Base-by-base conservation (phyloP, 2,113 vertebrate genomes). In the Tetrao urogallus region DNA sequence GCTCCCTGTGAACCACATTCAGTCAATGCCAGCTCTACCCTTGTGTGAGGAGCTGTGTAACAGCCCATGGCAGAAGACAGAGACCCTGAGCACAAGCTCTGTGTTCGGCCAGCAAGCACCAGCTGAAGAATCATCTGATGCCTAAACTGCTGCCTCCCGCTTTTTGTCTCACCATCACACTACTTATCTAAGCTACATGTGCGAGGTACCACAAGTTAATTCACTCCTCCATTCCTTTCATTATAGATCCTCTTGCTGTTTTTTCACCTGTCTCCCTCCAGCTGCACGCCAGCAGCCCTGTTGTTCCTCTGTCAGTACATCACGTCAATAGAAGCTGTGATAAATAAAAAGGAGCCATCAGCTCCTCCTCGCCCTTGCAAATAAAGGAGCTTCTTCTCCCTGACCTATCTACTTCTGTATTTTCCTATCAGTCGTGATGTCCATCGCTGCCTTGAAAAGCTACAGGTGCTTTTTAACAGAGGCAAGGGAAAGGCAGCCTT, bases 81-180 rank as follows among this genome's bases (percentile, higher is more conserved):
- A 79, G 63, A 20, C 58, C 52, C 21, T 5, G 10, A 69, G 64
- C 64, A 61, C 72, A 74, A 52, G 64, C 77, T 72, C 57, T 38
- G 7, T 13, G 54, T 88, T 90, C 82, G 78, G 67, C 75, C 71
- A 65, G 66, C 38, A 30, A 64, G 72, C 48, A 79, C n/a, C n/a
- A 89, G 40, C 47, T 65, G 76, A 74, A 78, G 24, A 91, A 54
- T 57, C 61, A 84, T 73, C 48, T 73, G 56, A 80, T 63, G 79
- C 57, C 72, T 70, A 18, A 76, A 80, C 56, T 48, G 8, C 42
- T 79, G 67, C 92, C 86, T 93, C 92, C 84, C 50, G 70, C 67
- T 89, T 92, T 79, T 54, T 74, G 19, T 77, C 45, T 94, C 65
- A 77, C 61, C 77, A 65, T 47, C 81, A 77, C 60, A 28, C 65